These are phyloP conservation scores for Gonioctena quinquepunctata DNA, from an alignment of 1,140 invertebrate species.

Conservation along the genomic window DNA sequence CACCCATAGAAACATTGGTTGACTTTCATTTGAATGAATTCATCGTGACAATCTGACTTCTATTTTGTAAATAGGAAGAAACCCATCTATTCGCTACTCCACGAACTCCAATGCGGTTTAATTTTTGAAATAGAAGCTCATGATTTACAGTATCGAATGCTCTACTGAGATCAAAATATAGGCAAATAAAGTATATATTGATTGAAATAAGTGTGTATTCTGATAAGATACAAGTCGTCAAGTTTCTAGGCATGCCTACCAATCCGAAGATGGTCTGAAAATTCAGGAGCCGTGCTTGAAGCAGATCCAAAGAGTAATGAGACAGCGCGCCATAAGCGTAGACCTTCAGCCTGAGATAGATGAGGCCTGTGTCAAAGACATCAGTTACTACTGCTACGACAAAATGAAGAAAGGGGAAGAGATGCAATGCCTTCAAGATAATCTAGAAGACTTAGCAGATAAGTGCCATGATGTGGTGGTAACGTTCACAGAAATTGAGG, in stretches of 20 bases:
- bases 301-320: conserved; percentile 90
- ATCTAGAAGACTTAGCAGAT: conserved; percentile 70
- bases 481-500: conserved; percentile 90
- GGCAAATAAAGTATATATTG: too few species aligned
- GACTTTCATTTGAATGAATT: too few species aligned
- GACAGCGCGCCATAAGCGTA: conserved; percentile 87
- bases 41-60: too few species aligned
- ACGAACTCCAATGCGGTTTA: too few species aligned
- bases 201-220: too few species aligned
- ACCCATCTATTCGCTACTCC: too few species aligned
- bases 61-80: too few species aligned
- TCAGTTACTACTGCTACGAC: conserved; percentile 81
- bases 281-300: conserved; percentile 62
- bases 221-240: neutral
- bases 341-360: conserved; percentile 94
- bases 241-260: conserved; percentile 21
- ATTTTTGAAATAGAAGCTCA: too few species aligned
- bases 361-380: conserved; percentile 83
- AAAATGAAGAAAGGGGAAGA: conserved; percentile 84
- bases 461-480: conserved; percentile 53
- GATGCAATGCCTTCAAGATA: conserved; percentile 90
- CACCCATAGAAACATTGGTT: too few species aligned
- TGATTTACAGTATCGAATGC: too few species aligned
- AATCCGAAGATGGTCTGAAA: conserved; percentile 12
- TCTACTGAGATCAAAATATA: too few species aligned